Percentiles rank a stretch among this genome's conserved stretches.
phyloP scores from a whole-genome alignment of 2,113 vertebrate genomes.

The Gambusia holbrooki region DNA sequence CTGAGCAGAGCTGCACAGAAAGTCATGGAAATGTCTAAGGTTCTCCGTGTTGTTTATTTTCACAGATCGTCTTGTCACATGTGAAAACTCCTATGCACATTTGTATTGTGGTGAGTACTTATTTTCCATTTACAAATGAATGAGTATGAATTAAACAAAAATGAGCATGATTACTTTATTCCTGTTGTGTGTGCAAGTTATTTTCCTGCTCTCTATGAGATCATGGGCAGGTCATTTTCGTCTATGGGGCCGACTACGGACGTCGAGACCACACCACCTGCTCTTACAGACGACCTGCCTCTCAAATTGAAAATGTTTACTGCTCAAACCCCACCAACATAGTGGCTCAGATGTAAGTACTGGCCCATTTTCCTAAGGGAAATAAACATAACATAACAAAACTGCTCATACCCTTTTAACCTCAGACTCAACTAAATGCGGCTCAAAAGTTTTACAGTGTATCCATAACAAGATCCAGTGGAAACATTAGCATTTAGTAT shows the following conservation, averaged over 20 bases:
- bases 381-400: neutral
- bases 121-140: neutral
- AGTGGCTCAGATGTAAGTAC: slow-evolving; percentile 33
- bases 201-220: slow-evolving; percentile 12
- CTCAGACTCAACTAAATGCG: neutral
- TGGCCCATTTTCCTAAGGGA: too few species aligned
- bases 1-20: neutral
- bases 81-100: slow-evolving; percentile 25
- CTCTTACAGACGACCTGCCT: neutral
- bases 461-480: too few species aligned
- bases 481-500: too few species aligned
- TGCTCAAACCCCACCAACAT: neutral
- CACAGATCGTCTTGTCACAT: slow-evolving; percentile 22
- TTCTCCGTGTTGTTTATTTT: neutral
- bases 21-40: neutral
- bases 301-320: neutral
- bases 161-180: neutral
- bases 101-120: slow-evolving; percentile 51
- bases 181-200: neutral
- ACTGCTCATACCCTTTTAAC: neutral
- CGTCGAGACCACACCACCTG: slow-evolving; percentile 56
- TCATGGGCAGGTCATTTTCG: slow-evolving; percentile 25
- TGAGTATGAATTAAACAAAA: neutral
- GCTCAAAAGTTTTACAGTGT: too few species aligned
- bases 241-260: slow-evolving; percentile 54